Base-by-base conservation (phyloP, 1,140 invertebrate species). In the Lepidurus arcticus region DNA sequence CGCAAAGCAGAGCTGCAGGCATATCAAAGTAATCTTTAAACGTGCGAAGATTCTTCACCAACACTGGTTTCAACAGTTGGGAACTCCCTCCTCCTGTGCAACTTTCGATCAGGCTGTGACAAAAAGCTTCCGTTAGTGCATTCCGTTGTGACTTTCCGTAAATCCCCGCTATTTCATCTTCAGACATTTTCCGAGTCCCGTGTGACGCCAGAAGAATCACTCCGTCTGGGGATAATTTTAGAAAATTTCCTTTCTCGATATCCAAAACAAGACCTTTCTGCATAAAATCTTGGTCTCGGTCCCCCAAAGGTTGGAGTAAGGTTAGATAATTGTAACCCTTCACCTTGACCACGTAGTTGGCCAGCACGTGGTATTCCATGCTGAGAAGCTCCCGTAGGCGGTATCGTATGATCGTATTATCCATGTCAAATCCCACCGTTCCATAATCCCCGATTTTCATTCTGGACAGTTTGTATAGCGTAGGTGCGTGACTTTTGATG, bases 11-110 rank as follows among this genome's bases (percentile, higher is more conserved):
- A 11, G 88, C 87, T 13, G 88, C 85, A 1, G 91, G 88, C 81
- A 91, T 89, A 83, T 94, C 92, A 85, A 93, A 94, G 83, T 91
- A 93, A 83, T 94, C 92, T 26, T 92, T 85, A 74, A 92, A 85
- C 44, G 90, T 87, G 74, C 91, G 85, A 82, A 92, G 88, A 82
- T 89, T 86, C 77, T 86, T 81, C 0, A 89, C 86, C 42, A 88
- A 81, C 1, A 87, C 87, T 13, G 53, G 8, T 16, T 65, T 65
- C 53, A n/a, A 7, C 13, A 7, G 21, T 16, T 65, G 16, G 21
- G 53, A 9, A 65, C 53, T n/a, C 7, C 8, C 53, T 65, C 21
- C 53, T 2, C 89, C 89, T 81, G 90, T 89, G 90, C 90, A 91
- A 0, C 89, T 87, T 11, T 85, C 82, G 13, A 92, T 78, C 43